Base-by-base conservation (phyloP, 2,113 vertebrate species). In the Syngnathus floridae region DNA sequence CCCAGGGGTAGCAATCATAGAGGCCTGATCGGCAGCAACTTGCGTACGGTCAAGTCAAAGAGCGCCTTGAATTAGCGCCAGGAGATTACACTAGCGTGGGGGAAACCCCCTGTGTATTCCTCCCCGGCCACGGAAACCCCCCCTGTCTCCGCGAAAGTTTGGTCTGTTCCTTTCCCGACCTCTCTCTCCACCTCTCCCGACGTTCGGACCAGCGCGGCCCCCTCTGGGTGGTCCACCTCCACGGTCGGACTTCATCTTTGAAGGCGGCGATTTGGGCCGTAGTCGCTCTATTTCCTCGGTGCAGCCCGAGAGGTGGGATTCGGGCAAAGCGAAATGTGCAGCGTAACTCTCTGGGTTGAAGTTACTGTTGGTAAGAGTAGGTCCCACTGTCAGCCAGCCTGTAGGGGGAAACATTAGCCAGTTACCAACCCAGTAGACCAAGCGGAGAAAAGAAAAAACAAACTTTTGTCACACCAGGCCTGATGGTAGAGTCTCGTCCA, bases 351-450 rank as follows among this genome's bases (percentile, higher is more conserved):
- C 97, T 0, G 92, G 90, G 14, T 98, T 98, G 75, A 97, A 99
- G 88, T 99, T 99, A 85, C 95, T 98, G 78, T 99, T 99, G 37
- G 97, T 99, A 60, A 99, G 91, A 0, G 94, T 98, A 1, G 96
- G 97, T 65, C 97, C 97, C 36, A 99, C 95, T 0, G 97, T 99
- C 74, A 99, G 88, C 96, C 97, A 99, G 40, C 97, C 96, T 98
- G 14, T 21, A 64, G 45, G 63, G 19, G 40, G 16, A 51, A 17
- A 35, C 19, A 46, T 63, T 1, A 65, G 6, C 0, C 40, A 48
- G 31, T 31, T 4, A 69, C 10, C 74, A 66, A 62, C 26, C 26
- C 5, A 35, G 13, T 31, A 36, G 13, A 56, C 35, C 16, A 58
- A 45, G 9, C 26, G 54, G 21, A 48, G 1, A 19, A n/a, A 61